Conservation (phyloP, 2,113 vertebrate species). For the Dicerorhinus sumatrensis region DNA sequence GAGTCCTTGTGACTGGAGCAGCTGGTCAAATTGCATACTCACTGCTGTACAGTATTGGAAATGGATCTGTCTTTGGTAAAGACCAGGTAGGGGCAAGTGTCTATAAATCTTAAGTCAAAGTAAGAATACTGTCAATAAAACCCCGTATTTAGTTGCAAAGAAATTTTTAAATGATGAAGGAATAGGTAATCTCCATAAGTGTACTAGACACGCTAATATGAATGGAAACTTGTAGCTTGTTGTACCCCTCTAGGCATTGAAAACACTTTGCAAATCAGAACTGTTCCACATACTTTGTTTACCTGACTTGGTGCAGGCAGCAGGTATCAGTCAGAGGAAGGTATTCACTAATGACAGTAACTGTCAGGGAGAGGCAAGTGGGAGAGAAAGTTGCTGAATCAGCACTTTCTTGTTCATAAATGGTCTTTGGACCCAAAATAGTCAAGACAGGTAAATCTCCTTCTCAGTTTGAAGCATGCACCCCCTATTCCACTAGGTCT, state of each 20-base stretch:
- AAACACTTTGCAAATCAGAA: conserved; percentile 12
- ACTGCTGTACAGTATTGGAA: conserved; percentile 95
- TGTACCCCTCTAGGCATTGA: not conserved
- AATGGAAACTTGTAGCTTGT: not conserved
- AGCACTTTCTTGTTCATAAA: not conserved
- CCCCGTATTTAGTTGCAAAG: not conserved
- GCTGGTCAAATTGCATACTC: conserved; percentile 99
- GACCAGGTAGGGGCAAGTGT: conserved; percentile 92
- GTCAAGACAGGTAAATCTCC: not conserved
- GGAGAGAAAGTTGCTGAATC: not conserved
- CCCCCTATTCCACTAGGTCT: not conserved
- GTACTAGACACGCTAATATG: not conserved
- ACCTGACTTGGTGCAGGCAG: not conserved
- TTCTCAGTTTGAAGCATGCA: not conserved
- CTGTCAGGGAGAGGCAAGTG: not conserved
- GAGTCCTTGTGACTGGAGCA: conserved; percentile 97
- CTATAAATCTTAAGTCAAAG: not conserved
- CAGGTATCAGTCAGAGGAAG: not conserved
- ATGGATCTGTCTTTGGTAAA: conserved; percentile 98
- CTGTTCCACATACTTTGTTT: not conserved
- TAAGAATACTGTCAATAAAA: conserved; percentile 48
- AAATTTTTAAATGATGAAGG: conserved; percentile 40
- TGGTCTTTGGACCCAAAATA: conserved; percentile 15
- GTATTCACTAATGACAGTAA: not conserved
- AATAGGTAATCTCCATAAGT: not conserved